Evolutionary conservation across 2,797 vertebrate species (phyloP), one percentile per base, ranked within the genome.

Genomic region (Chaenodraco wilsoni): DNA sequence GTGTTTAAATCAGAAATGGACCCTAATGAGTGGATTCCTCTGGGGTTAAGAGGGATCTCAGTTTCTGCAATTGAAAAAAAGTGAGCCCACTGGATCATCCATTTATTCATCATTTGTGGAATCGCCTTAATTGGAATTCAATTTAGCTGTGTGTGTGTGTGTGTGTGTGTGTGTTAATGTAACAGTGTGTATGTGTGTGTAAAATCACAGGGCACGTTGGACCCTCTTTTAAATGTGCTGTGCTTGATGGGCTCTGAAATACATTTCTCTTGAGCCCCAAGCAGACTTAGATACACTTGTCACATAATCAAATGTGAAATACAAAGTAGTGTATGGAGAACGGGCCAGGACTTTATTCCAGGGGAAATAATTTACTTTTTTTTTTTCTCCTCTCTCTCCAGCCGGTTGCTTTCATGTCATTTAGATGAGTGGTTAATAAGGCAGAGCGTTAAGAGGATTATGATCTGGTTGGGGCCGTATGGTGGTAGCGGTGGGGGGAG

Each of bases 341-440:
- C 88, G 84, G 89, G 87, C 84, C 87, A 67, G 80, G 84, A 91
- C 89, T 94, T 92, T 91, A 92, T 93, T 94, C 84, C 87, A 81
- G 81, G 84, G 79, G 88, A 92, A 93, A 94, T 95, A 85, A 95
- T 94, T 94, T 91, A 86, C 87, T 92, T 90, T 90, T 76, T 50
- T 40, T 14, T 21, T 21, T 21, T 33, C 64, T 77, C 72, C 52
- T 50, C 79, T 76, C 74, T 81, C 84, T 89, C 78, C 78, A 88
- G 90, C 87, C 62, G 57, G 78, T 87, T 93, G 86, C 94, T 95
- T 95, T 94, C 91, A 94, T 94, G 94, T 94, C 93, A 94, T 95
- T 94, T 93, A 93, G 91, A 93, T 92, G 93, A 95, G 93, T 93
- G 92, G 90, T 94, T 94, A 95, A 95, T 95, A 95, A 95, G 94